A percentile compares a stretch with the other conserved stretches of the same genome.
These are phyloP conservation scores for Apostichopus leukothele DNA, from an alignment of 53 echinoderm and acorn worm genomes.

Conservation along the genomic window DNA sequence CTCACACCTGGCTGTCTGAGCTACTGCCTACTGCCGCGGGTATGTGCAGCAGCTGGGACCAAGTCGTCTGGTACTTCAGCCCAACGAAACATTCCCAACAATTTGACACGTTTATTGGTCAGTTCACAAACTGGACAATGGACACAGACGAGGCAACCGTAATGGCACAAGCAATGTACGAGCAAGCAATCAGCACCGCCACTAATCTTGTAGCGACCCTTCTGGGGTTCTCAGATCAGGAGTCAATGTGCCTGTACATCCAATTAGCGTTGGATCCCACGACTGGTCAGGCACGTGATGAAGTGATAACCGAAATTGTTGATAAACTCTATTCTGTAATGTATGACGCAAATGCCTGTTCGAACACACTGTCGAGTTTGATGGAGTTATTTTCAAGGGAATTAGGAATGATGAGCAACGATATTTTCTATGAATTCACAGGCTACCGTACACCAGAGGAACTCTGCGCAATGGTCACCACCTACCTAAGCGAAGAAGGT, in stretches of 20 bases:
- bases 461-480: slow-evolving; percentile 43
- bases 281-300: background rate
- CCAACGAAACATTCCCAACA: background rate
- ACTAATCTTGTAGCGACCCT: background rate
- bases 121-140: background rate
- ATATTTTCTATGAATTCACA: slow-evolving; percentile 47
- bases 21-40: slow-evolving; percentile 47
- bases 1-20: slow-evolving; percentile 27
- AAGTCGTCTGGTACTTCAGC: slow-evolving; percentile 3
- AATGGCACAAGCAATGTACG: background rate
- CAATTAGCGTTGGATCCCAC: background rate
- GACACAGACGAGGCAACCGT: background rate
- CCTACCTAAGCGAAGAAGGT: slow-evolving; percentile 45
- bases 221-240: background rate
- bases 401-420: background rate
- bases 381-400: background rate
- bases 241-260: slow-evolving; percentile 16
- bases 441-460: slow-evolving; percentile 53
- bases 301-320: background rate
- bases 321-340: background rate
- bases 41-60: slow-evolving; percentile 45
- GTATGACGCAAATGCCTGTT: background rate
- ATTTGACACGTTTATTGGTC: background rate
- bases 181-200: background rate
- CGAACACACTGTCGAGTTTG: background rate